phyloP scores from a whole-genome alignment of 2,113 vertebrate species.

The Tricholaema leucomelas region DNA sequence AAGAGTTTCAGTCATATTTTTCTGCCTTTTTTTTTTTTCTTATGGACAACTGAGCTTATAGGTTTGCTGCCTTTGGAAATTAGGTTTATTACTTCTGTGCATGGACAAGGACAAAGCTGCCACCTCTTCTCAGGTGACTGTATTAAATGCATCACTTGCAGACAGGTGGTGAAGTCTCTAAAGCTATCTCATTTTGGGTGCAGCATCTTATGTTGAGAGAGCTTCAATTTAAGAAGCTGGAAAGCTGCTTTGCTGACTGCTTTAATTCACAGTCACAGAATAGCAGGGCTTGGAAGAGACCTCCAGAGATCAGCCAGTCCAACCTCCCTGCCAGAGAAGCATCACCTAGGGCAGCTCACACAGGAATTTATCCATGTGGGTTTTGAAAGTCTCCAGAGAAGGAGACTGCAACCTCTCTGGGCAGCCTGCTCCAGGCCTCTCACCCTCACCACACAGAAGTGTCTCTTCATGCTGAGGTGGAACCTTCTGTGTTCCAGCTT shows the following conservation, averaged over 20 bases:
- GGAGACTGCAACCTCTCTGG: no score
- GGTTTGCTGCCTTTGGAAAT: not conserved
- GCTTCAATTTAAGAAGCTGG: not conserved
- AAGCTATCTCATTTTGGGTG: not conserved
- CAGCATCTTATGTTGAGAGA: not conserved
- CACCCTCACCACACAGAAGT: no score
- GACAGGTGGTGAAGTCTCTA: not conserved
- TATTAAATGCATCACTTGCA: not conserved
- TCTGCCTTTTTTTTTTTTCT: not conserved
- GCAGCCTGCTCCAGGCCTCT: no score
- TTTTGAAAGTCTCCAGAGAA: no score
- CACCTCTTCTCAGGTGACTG: not conserved
- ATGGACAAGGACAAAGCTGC: not conserved
- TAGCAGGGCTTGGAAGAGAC: no score
- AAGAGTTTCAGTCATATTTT: constrained; percentile 3
- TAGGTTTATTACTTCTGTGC: not conserved
- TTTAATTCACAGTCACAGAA: no score
- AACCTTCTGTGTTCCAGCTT: no score
- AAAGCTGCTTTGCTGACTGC: not conserved
- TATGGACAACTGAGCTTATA: not conserved
- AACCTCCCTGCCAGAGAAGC: no score
- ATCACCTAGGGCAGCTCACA: no score
- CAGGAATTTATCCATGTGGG: no score
- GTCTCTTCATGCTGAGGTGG: no score
- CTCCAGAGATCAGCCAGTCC: no score